Evolutionary conservation across 2,113 vertebrate species (phyloP).

Genomic region (Pogona vitticeps): DNA sequence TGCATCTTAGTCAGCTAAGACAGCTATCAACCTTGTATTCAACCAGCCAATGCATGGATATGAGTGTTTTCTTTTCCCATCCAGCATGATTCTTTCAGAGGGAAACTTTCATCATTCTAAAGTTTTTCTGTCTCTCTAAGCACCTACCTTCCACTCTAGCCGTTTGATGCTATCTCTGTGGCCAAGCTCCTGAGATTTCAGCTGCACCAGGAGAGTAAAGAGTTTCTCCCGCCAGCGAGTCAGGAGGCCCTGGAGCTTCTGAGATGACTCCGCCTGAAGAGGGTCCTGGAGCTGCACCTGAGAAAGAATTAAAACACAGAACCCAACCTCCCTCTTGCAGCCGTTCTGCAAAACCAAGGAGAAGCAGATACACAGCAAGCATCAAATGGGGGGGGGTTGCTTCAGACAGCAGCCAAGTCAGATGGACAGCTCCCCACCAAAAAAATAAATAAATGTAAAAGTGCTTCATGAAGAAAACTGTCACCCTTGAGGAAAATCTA

Average conservation of each 20-base stretch:
- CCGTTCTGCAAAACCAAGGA: neutral
- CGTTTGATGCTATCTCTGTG: constrained; percentile 29
- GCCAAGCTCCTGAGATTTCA: constrained; percentile 71
- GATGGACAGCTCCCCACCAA: too few relatives aligned
- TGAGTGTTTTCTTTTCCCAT: too few relatives aligned
- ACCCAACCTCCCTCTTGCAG: neutral
- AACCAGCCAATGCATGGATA: too few relatives aligned
- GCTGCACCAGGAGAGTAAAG: constrained; percentile 74
- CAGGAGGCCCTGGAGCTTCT: constrained; percentile 61
- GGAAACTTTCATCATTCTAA: too few relatives aligned
- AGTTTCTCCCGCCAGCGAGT: constrained; percentile 74
- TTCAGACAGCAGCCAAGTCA: neutral
- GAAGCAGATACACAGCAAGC: neutral
- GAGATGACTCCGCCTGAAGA: constrained; percentile 42
- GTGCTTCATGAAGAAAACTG: neutral
- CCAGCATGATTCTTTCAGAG: too few relatives aligned
- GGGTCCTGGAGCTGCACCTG: constrained; percentile 23
- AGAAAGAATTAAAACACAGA: neutral
- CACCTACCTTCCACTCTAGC: constrained; percentile 62
- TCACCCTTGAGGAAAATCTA: neutral
- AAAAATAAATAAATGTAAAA: too few relatives aligned
- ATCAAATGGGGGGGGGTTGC: too few relatives aligned
- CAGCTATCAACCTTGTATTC: too few relatives aligned
- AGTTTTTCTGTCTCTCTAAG: too few relatives aligned
- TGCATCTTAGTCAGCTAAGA: too few relatives aligned